A percentile compares a stretch with the other conserved stretches of the same genome.
These are phyloP conservation scores for Hycleus cichorii DNA, from an alignment of 1,140 invertebrate genomes.

Conservation along the genomic window DNA sequence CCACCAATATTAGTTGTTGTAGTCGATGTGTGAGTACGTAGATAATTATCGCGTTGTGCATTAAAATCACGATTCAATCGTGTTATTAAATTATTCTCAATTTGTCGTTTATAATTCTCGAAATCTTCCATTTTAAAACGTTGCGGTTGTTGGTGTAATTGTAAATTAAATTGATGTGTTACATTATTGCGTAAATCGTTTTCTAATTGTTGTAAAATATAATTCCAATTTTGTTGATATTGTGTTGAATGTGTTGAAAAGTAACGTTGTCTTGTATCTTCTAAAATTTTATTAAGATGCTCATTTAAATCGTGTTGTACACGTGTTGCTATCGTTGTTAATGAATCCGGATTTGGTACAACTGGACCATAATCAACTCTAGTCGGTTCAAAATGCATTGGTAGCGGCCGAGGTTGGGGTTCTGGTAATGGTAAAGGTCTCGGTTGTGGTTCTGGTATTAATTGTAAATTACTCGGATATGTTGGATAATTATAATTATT, in stretches of 20 bases:
- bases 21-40: conserved; percentile 4
- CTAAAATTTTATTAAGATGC: conserved; percentile 23
- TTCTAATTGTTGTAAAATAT: conserved; percentile 24
- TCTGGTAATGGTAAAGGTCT: not conserved
- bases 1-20: not conserved
- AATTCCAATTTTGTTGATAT: conserved; percentile 13
- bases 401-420: conserved; percentile 13
- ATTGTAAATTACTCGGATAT: not conserved
- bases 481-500: not conserved
- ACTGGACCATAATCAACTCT: conserved; percentile 19
- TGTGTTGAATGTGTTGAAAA: conserved; percentile 17
- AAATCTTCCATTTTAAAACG: conserved; percentile 29
- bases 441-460: not conserved
- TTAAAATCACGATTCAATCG: conserved; percentile 29
- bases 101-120: conserved; percentile 31
- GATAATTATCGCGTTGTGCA: conserved; percentile 6
- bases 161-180: conserved; percentile 27
- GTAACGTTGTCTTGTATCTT: conserved; percentile 22
- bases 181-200: conserved; percentile 32
- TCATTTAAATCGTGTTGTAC: conserved; percentile 28
- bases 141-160: conserved; percentile 26
- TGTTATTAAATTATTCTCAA: conserved; percentile 32
- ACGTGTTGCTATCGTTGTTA: conserved; percentile 27
- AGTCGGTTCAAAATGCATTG: not conserved
- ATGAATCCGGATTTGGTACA: conserved; percentile 20